phyloP scores from a whole-genome alignment of 2,888 invertebrate species.

The Dorcus parallelipipedus region DNA sequence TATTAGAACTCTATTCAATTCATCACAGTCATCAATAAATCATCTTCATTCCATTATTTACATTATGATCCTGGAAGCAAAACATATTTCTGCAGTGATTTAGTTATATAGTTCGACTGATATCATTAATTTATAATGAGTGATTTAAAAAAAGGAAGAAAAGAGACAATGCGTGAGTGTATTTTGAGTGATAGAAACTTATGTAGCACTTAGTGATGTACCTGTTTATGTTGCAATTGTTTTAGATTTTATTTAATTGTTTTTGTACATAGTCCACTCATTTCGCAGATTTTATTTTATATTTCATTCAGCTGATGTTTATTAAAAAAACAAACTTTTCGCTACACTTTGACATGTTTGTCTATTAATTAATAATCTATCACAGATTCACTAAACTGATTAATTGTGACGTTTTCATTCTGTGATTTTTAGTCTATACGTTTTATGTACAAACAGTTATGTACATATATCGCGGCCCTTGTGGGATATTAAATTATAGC shows the following conservation, averaged over 20 bases:
- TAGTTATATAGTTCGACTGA: constrained; percentile 21
- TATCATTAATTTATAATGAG: constrained; percentile 14
- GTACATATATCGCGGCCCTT: constrained; percentile 23
- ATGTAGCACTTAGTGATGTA: constrained; percentile 43
- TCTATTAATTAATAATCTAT: constrained; percentile 5
- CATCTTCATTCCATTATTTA: constrained; percentile 15
- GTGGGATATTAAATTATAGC: constrained; percentile 11
- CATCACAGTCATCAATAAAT: constrained; percentile 14
- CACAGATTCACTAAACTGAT: constrained; percentile 12
- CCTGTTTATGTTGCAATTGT: constrained; percentile 51
- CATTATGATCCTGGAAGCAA: not conserved
- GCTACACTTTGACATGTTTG: not conserved
- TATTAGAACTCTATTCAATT: constrained; percentile 8
- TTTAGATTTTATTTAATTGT: constrained; percentile 48
- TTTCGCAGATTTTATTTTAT: constrained; percentile 21
- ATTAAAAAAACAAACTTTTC: not conserved
- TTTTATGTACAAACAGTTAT: constrained; percentile 34
- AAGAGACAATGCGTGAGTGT: not conserved
- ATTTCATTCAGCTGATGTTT: constrained; percentile 18
- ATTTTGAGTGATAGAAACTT: constrained; percentile 14
- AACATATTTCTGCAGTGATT: constrained; percentile 18
- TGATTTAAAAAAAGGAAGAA: not conserved
- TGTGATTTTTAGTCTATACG: constrained; percentile 46
- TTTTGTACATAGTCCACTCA: constrained; percentile 35
- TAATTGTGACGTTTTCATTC: constrained; percentile 46